A percentile compares a stretch with the other conserved stretches of the same genome.
phyloP scores from a whole-genome alignment of 2,797 vertebrate species.

The Poecilia picta region DNA sequence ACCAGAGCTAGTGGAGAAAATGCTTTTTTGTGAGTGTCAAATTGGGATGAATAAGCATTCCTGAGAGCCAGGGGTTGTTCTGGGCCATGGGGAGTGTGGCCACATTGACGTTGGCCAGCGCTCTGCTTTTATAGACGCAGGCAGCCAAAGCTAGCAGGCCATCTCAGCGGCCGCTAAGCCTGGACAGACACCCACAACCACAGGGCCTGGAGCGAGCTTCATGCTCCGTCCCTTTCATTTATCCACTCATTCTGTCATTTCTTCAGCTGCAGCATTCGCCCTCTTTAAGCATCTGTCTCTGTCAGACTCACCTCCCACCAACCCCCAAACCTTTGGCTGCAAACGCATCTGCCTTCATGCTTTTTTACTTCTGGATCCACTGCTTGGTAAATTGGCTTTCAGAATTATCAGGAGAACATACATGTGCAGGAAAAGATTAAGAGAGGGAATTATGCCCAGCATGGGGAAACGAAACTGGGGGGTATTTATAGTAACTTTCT shows the following conservation, averaged over 20 bases:
- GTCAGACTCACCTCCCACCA: constrained; percentile 44
- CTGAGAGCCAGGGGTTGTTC: constrained; percentile 62
- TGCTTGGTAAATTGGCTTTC: constrained; percentile 58
- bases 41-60: constrained; percentile 57
- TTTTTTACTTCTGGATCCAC: constrained; percentile 47
- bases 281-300: constrained; percentile 59
- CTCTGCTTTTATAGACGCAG: constrained; percentile 43
- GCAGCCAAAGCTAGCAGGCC: constrained; percentile 44
- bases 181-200: constrained; percentile 67
- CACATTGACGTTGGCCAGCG: constrained; percentile 50
- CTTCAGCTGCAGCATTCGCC: constrained; percentile 28
- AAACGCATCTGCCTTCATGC: constrained; percentile 30
- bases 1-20: constrained; percentile 26
- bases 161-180: constrained; percentile 46
- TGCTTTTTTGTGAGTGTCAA: constrained; percentile 44
- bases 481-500: constrained; percentile 48
- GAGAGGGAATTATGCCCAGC: constrained; percentile 41
- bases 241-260: constrained; percentile 60
- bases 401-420: constrained; percentile 55
- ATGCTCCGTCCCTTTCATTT: constrained; percentile 58
- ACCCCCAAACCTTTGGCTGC: constrained; percentile 55
- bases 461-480: constrained; percentile 38
- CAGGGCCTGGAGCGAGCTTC: constrained; percentile 47
- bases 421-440: constrained; percentile 59
- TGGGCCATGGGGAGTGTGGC: constrained; percentile 58